A percentile compares a stretch with the other conserved stretches of the same genome.
Conservation (phyloP, 2,797 vertebrate genomes). For the Morelia viridis region DNA sequence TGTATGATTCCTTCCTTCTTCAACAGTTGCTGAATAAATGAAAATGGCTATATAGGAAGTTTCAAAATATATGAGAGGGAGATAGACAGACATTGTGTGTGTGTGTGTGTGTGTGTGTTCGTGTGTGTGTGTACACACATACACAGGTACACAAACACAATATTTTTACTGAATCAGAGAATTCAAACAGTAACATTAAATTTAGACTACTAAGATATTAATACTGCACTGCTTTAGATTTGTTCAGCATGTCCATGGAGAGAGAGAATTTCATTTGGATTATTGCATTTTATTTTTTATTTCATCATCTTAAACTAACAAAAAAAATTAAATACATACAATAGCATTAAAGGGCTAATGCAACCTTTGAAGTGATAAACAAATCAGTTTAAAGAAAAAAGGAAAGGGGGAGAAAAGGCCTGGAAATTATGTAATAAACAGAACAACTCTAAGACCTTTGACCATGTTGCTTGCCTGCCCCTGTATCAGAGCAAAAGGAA, state of each 20-base stretch:
- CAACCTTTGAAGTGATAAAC: not conserved
- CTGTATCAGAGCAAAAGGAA: not conserved
- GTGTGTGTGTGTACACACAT: not conserved
- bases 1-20: constrained; percentile 7
- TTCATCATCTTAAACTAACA: not conserved
- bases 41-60: constrained; percentile 22
- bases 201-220: constrained; percentile 20
- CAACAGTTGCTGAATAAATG: constrained; percentile 30
- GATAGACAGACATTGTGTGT: not conserved
- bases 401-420: too few species aligned
- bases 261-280: constrained; percentile 28
- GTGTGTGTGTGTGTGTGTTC: too few species aligned
- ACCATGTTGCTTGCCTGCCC: not conserved
- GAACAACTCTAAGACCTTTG: not conserved
- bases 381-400: not conserved
- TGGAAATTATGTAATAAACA: not conserved
- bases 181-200: constrained; percentile 7
- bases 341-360: not conserved
- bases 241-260: constrained; percentile 35
- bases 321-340: not conserved
- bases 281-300: not conserved
- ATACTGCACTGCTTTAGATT: constrained; percentile 17
- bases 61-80: not conserved
- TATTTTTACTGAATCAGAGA: constrained; percentile 14
- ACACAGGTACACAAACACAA: not conserved